Evolutionary conservation across 2,888 invertebrate genomes (phyloP).

Genomic region (Brachyopa scutellaris): DNA sequence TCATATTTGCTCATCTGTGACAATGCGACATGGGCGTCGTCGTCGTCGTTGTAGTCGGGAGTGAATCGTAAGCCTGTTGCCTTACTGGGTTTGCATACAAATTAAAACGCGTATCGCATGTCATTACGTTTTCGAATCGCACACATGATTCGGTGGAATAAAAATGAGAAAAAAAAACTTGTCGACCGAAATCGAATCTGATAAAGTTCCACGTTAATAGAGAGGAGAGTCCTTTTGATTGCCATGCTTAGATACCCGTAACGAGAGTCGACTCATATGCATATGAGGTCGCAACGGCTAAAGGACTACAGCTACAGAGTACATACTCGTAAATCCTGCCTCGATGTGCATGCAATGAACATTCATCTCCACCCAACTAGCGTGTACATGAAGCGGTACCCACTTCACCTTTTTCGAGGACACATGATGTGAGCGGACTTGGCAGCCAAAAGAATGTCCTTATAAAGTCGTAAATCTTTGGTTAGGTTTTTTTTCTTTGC

Average conservation of each 20-base stretch:
- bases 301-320: slow-evolving; percentile 24
- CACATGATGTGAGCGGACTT: slow-evolving; percentile 56
- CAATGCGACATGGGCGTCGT: slow-evolving; percentile 30
- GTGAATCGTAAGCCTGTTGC: slow-evolving; percentile 61
- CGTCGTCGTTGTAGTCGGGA: background rate
- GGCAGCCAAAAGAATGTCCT: slow-evolving; percentile 65
- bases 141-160: slow-evolving; percentile 49
- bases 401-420: slow-evolving; percentile 31
- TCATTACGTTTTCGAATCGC: slow-evolving; percentile 46
- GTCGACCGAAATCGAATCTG: slow-evolving; percentile 50
- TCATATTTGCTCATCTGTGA: slow-evolving; percentile 70
- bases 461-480: slow-evolving; percentile 69
- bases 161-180: background rate
- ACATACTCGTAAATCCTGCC: slow-evolving; percentile 58
- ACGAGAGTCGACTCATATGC: slow-evolving; percentile 46
- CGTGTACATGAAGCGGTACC: slow-evolving; percentile 18
- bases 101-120: slow-evolving; percentile 67
- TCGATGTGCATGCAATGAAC: slow-evolving; percentile 57
- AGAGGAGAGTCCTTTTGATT: slow-evolving; percentile 42
- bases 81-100: slow-evolving; percentile 65
- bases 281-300: slow-evolving; percentile 49
- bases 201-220: slow-evolving; percentile 45
- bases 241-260: slow-evolving; percentile 49
- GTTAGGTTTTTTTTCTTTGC: slow-evolving; percentile 7
- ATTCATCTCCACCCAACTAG: slow-evolving; percentile 19